Evolutionary conservation across 2,888 invertebrate genomes (phyloP).

Genomic region (Xylota sylvarum): DNA sequence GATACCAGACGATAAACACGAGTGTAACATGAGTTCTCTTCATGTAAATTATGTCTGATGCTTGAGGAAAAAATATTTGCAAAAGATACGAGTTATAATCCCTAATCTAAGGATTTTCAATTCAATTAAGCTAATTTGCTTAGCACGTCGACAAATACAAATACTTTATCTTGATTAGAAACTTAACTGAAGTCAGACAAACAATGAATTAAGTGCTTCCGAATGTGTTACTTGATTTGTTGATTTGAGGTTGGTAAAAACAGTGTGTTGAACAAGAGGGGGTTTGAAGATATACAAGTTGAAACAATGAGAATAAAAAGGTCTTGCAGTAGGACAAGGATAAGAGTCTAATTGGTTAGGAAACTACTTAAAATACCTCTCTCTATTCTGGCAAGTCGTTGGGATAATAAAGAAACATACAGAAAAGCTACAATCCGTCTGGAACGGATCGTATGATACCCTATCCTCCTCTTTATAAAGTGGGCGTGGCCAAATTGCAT

Average conservation of each 20-base stretch:
- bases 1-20: background rate
- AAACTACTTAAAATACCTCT: no score
- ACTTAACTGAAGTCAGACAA: background rate
- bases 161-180: slow-evolving; percentile 9
- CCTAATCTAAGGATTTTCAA: background rate
- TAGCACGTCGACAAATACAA: background rate
- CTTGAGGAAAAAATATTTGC: slow-evolving; percentile 23
- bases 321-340: no score
- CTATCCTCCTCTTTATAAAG: no score
- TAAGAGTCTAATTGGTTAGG: no score
- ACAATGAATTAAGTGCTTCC: slow-evolving; percentile 22
- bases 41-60: slow-evolving; percentile 14
- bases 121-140: slow-evolving; percentile 19
- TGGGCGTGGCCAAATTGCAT: no score
- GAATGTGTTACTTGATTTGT: background rate
- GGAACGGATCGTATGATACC: no score
- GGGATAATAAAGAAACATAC: no score
- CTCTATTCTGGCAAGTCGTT: no score
- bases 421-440: no score
- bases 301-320: no score
- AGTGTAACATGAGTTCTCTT: background rate
- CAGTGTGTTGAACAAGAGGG: background rate
- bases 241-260: background rate
- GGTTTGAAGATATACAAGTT: no score
- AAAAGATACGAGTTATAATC: background rate